Conservation (phyloP, 2,797 vertebrate species). For the Enteromius argenteus region DNA sequence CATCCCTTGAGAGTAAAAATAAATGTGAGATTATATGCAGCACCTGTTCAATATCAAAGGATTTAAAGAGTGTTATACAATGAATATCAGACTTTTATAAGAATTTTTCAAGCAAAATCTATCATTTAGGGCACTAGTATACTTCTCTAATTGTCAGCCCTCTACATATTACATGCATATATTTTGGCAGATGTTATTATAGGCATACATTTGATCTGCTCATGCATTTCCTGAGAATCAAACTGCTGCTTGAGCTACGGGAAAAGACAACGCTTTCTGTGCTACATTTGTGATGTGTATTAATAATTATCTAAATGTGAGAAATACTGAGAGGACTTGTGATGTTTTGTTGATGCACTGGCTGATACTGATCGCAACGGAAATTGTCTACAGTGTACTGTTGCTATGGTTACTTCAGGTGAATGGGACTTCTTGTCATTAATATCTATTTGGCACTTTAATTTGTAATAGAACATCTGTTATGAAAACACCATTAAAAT, state of each 20-base stretch:
- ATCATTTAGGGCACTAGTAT: not conserved
- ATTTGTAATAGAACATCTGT: constrained; percentile 1
- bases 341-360: not conserved
- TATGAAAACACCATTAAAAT: not conserved
- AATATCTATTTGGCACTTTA: not conserved
- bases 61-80: not conserved
- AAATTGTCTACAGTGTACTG: not conserved
- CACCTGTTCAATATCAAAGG: not conserved
- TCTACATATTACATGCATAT: not conserved
- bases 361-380: not conserved
- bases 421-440: not conserved
- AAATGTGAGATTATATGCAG: not conserved
- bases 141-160: not conserved
- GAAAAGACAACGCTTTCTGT: not conserved
- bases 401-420: not conserved
- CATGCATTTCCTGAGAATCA: not conserved
- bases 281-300: not conserved
- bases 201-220: not conserved
- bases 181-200: not conserved
- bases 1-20: not conserved
- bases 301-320: not conserved
- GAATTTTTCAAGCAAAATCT: not conserved
- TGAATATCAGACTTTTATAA: not conserved
- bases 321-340: not conserved
- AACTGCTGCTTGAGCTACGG: not conserved